Evolutionary conservation across 2,113 vertebrate genomes (phyloP).

Genomic region (Synodontis membranacea): DNA sequence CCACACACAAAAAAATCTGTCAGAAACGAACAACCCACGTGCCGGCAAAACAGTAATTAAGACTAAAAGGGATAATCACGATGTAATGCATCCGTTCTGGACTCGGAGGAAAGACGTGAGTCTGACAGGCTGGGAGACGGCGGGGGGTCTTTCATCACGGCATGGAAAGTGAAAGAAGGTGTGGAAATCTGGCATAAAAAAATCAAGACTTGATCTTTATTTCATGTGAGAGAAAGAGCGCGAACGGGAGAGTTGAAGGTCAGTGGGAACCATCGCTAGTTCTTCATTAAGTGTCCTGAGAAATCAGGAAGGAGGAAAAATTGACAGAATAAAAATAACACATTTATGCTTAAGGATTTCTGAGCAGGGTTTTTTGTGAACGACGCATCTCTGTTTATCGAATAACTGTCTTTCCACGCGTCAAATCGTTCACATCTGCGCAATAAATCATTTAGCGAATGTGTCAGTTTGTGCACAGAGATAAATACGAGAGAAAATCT

Average conservation of each 20-base stretch:
- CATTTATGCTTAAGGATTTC: neutral
- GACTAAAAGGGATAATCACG: conserved; percentile 18
- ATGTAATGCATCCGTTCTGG: neutral
- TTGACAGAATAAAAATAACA: neutral
- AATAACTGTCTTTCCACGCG: neutral
- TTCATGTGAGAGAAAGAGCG: conserved; percentile 12
- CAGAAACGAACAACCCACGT: neutral
- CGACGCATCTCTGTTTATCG: neutral
- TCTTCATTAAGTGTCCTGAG: neutral
- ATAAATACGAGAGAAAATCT: neutral
- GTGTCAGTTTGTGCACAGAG: neutral
- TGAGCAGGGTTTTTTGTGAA: neutral
- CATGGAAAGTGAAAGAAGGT: conserved; percentile 13
- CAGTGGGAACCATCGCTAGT: neutral
- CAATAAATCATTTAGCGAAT: neutral
- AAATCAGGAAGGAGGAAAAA: neutral
- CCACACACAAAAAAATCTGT: neutral
- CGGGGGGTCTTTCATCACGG: conserved; percentile 37
- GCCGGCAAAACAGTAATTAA: conserved; percentile 11
- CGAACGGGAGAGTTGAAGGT: neutral
- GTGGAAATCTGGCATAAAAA: neutral
- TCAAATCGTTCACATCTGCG: neutral
- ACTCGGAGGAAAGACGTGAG: neutral
- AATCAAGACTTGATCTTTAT: conserved; percentile 32
- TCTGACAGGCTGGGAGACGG: neutral